Base-by-base conservation (phyloP, 2,797 vertebrate species). In the Neopelma chrysocephalum region DNA sequence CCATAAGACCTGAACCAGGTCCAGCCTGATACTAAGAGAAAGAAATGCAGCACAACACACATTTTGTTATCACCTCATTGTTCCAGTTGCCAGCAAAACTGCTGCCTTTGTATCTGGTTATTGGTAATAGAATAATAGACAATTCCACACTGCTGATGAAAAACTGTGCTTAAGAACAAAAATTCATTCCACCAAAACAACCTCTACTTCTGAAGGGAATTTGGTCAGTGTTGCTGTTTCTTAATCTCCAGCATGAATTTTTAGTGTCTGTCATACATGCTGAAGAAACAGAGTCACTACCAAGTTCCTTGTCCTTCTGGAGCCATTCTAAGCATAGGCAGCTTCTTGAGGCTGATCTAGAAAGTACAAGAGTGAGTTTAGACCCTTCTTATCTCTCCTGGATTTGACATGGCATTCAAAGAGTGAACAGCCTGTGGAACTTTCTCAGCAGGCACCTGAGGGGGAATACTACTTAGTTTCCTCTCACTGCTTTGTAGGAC, bases 51-150 rank as follows among this genome's bases (percentile, higher is more conserved):
- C 70, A 15, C 43, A 80, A 77, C 80, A 62, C 72, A 27, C 7
- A 3, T 0, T 21, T 70, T 69, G 43, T 8, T 26, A 3, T 2
- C 34, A 29, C 8, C 81, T 51, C 1, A 0, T 61, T 66, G 32
- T 23, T 48, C 29, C 68, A 56, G 51, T 47, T 38, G 60, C 53
- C 61, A 48, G 73, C 70, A 70, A 3, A 80, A 8, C 48, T 5
- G 45, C 80, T 69, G 53, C 80, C 80, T 38, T 34, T 4, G 3
- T 5, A 45, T 15, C 43, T 58, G 71, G 9, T 27, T 36, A 57
- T 6, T 36, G 36, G 40, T 9, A 31, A 18, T 1, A 29, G 73
- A 56, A 8, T 5, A 19, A 29, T 3, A 70, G 32, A 16, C 26
- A 47, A n/a, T 4, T 32, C 36, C 66, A 34, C 2, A 16, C 48